Evolutionary conservation across 2,113 vertebrate genomes (phyloP).

Genomic region (Solea solea): DNA sequence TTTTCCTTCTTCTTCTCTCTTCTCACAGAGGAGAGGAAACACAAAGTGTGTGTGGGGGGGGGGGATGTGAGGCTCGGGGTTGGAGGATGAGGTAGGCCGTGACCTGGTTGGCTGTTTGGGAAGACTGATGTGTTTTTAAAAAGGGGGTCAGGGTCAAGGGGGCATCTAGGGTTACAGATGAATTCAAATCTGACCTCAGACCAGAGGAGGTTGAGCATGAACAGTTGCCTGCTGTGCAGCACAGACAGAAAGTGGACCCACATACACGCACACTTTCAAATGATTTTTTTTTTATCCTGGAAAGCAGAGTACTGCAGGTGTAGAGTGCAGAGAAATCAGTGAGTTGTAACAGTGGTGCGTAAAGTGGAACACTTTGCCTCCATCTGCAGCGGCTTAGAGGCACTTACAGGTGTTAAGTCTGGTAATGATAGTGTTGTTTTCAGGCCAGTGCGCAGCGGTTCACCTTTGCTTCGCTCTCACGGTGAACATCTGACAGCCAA

Average conservation of each 20-base stretch:
- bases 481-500: not conserved
- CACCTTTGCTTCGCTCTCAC: slow-evolving; percentile 8
- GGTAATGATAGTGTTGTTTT: slow-evolving; percentile 47
- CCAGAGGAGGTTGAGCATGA: slow-evolving; percentile 23
- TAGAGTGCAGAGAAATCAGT: not conserved
- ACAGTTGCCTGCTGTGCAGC: not conserved
- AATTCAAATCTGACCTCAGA: slow-evolving; percentile 23
- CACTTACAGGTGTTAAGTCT: slow-evolving; percentile 55
- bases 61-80: not conserved
- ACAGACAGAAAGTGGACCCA: not conserved
- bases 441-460: slow-evolving; percentile 30
- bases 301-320: not conserved
- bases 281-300: not conserved
- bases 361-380: slow-evolving; percentile 36
- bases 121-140: slow-evolving; percentile 8
- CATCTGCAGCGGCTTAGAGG: slow-evolving; percentile 47
- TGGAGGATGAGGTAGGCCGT: not conserved
- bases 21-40: not conserved
- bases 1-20: no score
- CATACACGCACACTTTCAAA: not conserved
- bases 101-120: slow-evolving; percentile 15
- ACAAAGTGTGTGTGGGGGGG: not conserved
- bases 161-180: slow-evolving; percentile 23
- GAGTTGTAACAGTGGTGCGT: slow-evolving; percentile 7
- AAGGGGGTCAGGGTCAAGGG: slow-evolving; percentile 8